A percentile compares a stretch with the other conserved stretches of the same genome.
Conservation (phyloP, 1,140 invertebrate species). For the Cydia strobilella region DNA sequence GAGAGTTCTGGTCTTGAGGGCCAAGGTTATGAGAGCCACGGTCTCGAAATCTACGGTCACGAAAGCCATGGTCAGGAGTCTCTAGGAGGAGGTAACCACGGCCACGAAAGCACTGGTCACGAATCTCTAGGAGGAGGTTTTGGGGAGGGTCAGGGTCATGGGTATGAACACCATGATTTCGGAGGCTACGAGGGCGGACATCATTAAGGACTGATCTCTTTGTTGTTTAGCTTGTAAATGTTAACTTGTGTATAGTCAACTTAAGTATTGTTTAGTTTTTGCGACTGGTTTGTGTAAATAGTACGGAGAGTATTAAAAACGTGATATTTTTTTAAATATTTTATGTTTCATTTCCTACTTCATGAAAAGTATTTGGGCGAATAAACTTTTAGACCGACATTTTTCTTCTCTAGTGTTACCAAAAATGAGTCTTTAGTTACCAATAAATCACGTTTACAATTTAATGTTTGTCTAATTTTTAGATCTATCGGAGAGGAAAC, state of each 20-base stretch:
- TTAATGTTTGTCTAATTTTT: no score
- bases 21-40: not conserved
- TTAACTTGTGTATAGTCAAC: slow-evolving; percentile 74
- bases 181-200: slow-evolving; percentile 60
- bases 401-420: no score
- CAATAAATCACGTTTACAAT: no score
- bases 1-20: slow-evolving; percentile 39
- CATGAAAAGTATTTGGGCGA: no score
- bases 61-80: slow-evolving; percentile 37
- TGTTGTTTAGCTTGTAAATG: slow-evolving; percentile 78
- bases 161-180: slow-evolving; percentile 49
- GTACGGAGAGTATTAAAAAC: slow-evolving; percentile 75
- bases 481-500: no score
- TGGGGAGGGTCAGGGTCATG: slow-evolving; percentile 44
- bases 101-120: slow-evolving; percentile 41
- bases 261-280: slow-evolving; percentile 67
- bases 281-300: slow-evolving; percentile 66
- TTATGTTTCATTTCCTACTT: slow-evolving; percentile 34
- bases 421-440: no score
- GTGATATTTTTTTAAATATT: slow-evolving; percentile 46
- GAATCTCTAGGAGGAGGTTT: slow-evolving; percentile 35
- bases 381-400: no score
- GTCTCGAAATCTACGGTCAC: slow-evolving; percentile 52
- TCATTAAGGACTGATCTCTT: slow-evolving; percentile 75
- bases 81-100: slow-evolving; percentile 34